These are phyloP conservation scores for Drosophila nigritarsus DNA, from an alignment of 2,888 invertebrate genomes.

Conservation along the genomic window DNA sequence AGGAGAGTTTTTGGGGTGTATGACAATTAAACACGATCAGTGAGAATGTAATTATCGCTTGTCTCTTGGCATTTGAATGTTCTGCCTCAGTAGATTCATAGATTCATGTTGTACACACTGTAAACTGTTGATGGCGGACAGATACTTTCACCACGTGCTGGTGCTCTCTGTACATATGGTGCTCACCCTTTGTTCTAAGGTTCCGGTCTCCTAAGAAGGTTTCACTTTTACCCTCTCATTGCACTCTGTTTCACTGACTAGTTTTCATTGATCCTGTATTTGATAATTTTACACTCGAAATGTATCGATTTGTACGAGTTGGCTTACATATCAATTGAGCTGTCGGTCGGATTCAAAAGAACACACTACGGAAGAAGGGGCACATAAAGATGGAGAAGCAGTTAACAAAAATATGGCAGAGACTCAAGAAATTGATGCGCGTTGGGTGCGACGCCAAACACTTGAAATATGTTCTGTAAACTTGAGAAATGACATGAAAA, in stretches of 20 bases:
- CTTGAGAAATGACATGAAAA: conserved; percentile 76
- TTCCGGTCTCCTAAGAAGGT: background rate
- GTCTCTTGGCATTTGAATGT: background rate
- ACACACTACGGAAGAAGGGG: background rate
- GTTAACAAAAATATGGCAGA: conserved; percentile 26
- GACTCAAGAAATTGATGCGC: conserved; percentile 71
- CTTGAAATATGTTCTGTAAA: conserved; percentile 79
- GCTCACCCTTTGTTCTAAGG: background rate
- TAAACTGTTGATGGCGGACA: background rate
- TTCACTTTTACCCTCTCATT: background rate
- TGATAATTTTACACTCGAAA: background rate
- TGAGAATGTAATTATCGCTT: background rate
- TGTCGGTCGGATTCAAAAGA: conserved; percentile 21
- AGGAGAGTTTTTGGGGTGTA: background rate
- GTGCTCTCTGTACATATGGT: background rate
- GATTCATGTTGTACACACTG: background rate
- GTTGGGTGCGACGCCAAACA: conserved; percentile 76
- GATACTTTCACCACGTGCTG: background rate
- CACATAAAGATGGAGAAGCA: background rate
- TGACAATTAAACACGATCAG: background rate
- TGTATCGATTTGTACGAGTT: conserved; percentile 17
- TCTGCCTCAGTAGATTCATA: background rate
- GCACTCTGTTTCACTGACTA: background rate
- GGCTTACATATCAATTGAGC: conserved; percentile 73
- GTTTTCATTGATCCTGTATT: background rate